Conservation (phyloP, 2,113 vertebrate species). For the Dasyprocta punctata region DNA sequence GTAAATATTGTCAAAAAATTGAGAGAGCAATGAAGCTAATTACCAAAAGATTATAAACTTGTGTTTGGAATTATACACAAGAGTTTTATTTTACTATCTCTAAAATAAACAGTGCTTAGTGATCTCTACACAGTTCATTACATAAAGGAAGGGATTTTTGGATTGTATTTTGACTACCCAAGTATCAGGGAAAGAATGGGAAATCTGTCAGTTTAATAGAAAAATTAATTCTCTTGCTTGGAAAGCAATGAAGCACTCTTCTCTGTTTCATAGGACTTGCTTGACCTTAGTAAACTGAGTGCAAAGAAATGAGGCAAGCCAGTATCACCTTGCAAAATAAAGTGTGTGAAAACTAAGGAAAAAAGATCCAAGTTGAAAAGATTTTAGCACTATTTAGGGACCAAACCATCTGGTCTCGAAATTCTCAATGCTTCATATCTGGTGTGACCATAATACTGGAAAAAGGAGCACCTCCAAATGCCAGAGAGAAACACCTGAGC, state of each 20-base stretch:
- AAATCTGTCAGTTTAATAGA: conserved; percentile 44
- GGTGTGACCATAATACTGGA: conserved; percentile 51
- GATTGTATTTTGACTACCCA: conserved; percentile 10
- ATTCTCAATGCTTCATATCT: conserved; percentile 64
- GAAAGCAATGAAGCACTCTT: conserved; percentile 49
- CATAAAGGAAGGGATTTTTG: background rate
- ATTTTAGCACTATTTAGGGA: conserved; percentile 59
- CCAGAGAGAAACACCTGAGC: conserved; percentile 72
- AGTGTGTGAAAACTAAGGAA: conserved; percentile 26
- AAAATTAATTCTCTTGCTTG: conserved; percentile 54
- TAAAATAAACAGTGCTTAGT: conserved; percentile 54
- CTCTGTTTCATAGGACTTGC: background rate
- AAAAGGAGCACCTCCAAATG: conserved; percentile 44
- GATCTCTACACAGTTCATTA: conserved; percentile 8
- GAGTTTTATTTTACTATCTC: conserved; percentile 56
- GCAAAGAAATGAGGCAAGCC: conserved; percentile 29
- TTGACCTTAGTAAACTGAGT: background rate
- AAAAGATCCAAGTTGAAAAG: conserved; percentile 47
- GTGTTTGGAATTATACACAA: conserved; percentile 51
- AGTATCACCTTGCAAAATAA: background rate
- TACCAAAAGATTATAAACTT: conserved; percentile 64
- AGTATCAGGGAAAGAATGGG: background rate
- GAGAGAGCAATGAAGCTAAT: conserved; percentile 67
- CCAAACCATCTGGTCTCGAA: conserved; percentile 75
- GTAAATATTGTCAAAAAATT: conserved; percentile 71